phyloP scores from a whole-genome alignment of 2,113 vertebrate genomes.

The Caretta caretta region DNA sequence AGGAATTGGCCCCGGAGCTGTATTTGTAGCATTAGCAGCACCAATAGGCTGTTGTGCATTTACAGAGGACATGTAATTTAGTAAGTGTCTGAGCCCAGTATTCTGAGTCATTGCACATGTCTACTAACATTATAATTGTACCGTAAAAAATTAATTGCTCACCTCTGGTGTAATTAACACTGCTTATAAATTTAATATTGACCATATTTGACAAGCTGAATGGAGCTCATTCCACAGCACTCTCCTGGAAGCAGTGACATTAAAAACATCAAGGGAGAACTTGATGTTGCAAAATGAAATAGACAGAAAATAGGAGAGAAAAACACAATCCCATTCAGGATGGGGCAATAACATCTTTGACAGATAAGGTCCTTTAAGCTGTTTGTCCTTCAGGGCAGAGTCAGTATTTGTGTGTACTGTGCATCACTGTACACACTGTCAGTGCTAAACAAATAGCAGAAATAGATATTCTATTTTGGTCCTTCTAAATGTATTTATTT shows the following conservation, averaged over 20 bases:
- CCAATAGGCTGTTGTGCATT: background rate
- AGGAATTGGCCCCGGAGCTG: background rate
- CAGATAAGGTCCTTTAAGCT: rapidly evolving
- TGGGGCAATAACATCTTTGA: background rate
- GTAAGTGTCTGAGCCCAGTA: rapidly evolving
- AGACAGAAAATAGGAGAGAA: background rate
- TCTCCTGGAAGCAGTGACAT: background rate
- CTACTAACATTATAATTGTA: background rate
- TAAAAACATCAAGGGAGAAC: background rate
- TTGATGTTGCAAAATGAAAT: background rate
- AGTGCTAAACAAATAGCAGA: background rate
- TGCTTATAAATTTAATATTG: background rate
- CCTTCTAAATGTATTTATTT: background rate
- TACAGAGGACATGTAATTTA: background rate
- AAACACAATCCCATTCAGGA: background rate
- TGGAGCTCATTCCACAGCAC: rapidly evolving
- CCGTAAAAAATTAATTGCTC: background rate
- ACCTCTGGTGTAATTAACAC: background rate
- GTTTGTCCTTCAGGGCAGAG: background rate
- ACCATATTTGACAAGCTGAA: background rate
- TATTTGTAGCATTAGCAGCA: background rate
- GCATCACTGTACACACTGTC: background rate
- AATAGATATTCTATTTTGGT: background rate
- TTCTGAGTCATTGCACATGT: background rate
- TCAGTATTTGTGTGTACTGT: background rate